phyloP scores from a whole-genome alignment of 2,797 vertebrate species.

The Lepilemur septentrionalis region DNA sequence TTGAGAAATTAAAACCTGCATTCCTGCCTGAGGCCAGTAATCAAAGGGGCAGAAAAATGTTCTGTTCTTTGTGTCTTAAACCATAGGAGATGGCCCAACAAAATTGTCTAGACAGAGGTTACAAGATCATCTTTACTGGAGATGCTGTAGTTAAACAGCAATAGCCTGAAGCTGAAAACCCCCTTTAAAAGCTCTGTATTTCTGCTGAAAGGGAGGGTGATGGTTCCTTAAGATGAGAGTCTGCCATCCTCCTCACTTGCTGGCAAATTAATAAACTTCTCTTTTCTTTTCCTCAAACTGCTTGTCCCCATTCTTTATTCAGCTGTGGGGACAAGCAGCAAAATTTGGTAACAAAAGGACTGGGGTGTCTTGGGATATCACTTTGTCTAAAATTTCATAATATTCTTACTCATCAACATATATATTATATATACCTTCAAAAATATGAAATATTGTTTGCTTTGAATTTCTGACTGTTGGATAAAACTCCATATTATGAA shows the following conservation, averaged over 20 bases:
- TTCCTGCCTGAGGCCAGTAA: neutral
- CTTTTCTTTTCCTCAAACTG: neutral
- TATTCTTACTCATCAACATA: neutral
- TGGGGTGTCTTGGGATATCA: neutral
- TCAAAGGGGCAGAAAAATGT: neutral
- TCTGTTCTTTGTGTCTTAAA: neutral
- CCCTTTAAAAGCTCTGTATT: neutral
- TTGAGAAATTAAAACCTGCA: neutral
- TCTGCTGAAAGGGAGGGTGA: too few relatives aligned
- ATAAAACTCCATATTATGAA: neutral
- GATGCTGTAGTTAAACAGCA: neutral
- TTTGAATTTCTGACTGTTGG: neutral
- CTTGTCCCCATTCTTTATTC: too few relatives aligned
- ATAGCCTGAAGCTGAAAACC: neutral
- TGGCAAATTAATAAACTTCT: neutral
- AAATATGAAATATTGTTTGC: neutral
- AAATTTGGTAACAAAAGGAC: neutral
- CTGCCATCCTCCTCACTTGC: neutral
- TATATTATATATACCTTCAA: neutral
- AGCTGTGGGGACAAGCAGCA: neutral
- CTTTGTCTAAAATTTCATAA: neutral
- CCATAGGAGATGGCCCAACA: neutral
- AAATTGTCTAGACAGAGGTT: neutral
- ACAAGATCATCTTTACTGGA: neutral
- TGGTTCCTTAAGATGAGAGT: neutral